Evolutionary conservation across 2,113 vertebrate species (phyloP), one percentile per base, ranked within the genome.

Genomic region (Psammodynastes pulverulentus): DNA sequence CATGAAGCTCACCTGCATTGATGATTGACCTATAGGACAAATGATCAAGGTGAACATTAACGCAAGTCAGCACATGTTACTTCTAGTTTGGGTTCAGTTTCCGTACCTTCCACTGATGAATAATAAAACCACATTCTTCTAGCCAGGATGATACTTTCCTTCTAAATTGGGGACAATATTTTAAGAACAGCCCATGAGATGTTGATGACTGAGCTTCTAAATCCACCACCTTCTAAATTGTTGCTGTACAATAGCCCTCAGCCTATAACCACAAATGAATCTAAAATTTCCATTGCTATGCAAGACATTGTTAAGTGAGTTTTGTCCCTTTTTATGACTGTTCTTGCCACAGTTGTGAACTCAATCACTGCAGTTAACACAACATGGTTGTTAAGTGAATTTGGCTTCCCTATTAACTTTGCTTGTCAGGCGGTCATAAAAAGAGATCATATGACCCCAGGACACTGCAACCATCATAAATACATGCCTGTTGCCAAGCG

Each of bases 1-100:
- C 97, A 97, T 97, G 96, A 97, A 96, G 95, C 96, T 96, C 96
- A 96, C 89, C 90, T 96, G 96, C 95, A 92, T 96, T 97, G 96
- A 97, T 97, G 96, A 97, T 97, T 97, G 96, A 97, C 97, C 94
- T 86, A 5, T 96, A 94, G 95, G 93, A 94, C 87, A 95, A 91
- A 96, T 87, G 93, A 93, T 94, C 95, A 94, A 94, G 0, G 0
- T 84, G 90, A 79, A 95, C 94, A 90, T 92, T 54, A 93, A n/a
- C 0, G 1, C 29, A 67, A 95, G 96, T 90, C 93, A 87, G 4
- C 6, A 24, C 10, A 95, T 94, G 58, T 48, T 89, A n/a, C 86
- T 93, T 43, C 48, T 15, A 93, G 54, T 92, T 95, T 58, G 26
- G 26, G 56, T 26, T 92, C 45, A 48, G 19, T 84, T 26, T 84